These are phyloP conservation scores for Tipula helvola DNA, from an alignment of 2,888 invertebrate genomes.

Conservation along the genomic window DNA sequence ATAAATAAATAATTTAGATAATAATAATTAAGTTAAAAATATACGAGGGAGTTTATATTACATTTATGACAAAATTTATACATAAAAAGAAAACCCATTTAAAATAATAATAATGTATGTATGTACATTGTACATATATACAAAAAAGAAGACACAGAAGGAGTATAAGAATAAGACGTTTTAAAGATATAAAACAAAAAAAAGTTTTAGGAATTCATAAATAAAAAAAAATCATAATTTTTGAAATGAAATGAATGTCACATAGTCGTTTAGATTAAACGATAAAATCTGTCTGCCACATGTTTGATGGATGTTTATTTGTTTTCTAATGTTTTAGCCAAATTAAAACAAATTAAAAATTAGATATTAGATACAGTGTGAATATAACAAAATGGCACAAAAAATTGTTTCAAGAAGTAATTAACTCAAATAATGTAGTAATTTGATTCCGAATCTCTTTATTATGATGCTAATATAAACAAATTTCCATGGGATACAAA, in stretches of 20 bases:
- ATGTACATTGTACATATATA: not conserved
- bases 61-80: not conserved
- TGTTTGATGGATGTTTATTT: not conserved
- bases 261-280: not conserved
- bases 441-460: not conserved
- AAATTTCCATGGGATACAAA: not conserved
- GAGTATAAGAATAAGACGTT: not conserved
- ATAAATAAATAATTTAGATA: not conserved
- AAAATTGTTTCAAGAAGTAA: not conserved
- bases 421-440: not conserved
- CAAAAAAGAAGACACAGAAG: not conserved
- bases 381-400: not conserved
- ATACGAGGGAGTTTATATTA: not conserved
- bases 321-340: not conserved
- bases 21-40: not conserved
- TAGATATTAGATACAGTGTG: not conserved
- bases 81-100: not conserved
- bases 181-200: not conserved
- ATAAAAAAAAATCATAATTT: not conserved
- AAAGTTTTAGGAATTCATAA: not conserved
- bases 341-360: not conserved
- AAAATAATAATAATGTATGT: not conserved
- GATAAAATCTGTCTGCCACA: conserved; percentile 7
- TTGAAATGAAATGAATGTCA: not conserved
- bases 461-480: not conserved